Evolutionary conservation across 2,797 vertebrate genomes (phyloP).

Genomic region (Artibeus lituratus): DNA sequence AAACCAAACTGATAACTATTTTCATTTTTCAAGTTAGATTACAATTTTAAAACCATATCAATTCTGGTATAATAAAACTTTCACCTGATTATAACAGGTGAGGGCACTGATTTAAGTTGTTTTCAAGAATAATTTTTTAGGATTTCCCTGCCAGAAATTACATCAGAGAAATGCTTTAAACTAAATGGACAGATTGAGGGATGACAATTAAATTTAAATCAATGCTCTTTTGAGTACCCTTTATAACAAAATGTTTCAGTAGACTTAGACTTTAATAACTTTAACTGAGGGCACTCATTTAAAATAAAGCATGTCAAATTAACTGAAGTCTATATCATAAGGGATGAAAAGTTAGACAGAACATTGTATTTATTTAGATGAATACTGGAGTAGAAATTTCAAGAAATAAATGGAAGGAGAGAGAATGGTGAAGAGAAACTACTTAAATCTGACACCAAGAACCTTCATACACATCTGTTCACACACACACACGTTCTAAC

Average conservation of each 20-base stretch:
- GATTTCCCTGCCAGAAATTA: background rate
- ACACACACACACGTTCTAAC: background rate
- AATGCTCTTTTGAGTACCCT: background rate
- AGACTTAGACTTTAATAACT: background rate
- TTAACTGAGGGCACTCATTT: background rate
- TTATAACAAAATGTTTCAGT: conserved; percentile 2
- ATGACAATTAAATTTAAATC: background rate
- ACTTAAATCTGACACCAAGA: background rate
- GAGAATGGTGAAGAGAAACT: background rate
- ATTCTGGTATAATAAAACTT: background rate
- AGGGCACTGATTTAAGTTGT: background rate
- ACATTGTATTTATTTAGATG: background rate
- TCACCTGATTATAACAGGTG: background rate
- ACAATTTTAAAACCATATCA: conserved; percentile 17
- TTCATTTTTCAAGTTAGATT: conserved; percentile 9
- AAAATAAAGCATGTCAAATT: conserved; percentile 19
- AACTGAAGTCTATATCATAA: background rate
- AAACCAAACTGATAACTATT: conserved; percentile 3
- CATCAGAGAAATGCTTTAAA: conserved; percentile 18
- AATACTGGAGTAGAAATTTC: background rate
- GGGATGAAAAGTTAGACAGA: background rate
- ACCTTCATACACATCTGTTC: background rate
- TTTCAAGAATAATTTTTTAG: conserved; percentile 41
- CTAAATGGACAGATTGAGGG: background rate
- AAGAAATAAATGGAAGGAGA: conserved; percentile 3